Evolutionary conservation across 2,113 vertebrate genomes (phyloP), one percentile per base, ranked within the genome.

Genomic region (Megaceryle torquata): DNA sequence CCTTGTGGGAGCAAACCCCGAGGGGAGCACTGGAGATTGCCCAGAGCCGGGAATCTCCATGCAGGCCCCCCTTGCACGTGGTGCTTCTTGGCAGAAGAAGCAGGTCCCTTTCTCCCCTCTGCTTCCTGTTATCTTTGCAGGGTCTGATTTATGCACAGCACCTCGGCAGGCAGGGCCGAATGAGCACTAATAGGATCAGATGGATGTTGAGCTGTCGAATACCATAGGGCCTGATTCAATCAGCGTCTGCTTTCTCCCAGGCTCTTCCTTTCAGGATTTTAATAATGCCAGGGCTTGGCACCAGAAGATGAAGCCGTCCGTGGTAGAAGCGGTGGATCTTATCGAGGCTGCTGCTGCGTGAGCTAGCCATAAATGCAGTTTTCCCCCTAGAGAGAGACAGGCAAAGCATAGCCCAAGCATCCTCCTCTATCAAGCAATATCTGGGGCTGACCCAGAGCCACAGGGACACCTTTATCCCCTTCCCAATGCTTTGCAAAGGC

Each of bases 261-360:
- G 69, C 88, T 92, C 69, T 92, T 91, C 86, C 92, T 96, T 92
- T 95, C 93, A 94, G 94, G 93, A 95, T 95, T 97, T 96, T 95
- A 92, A 82, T 95, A 95, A 91, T 89, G 74, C 93, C 91, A 85
- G 74, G 84, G 70, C 84, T 85, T 91, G 95, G 96, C 89, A 97
- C 78, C 91, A 95, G 94, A 33, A 76, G 61, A 95, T 91, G 87
- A 93, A 93, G 75, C 74, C 15, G 1, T 91, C 78, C 9, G 0
- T 85, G 78, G 87, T 2, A 0, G 91, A 46, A 81, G 71, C 10
- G 0, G 51, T 70, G 83, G 83, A 86, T 93, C 56, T 95, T 92
- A 86, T 39, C 6, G 0, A 78, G 86, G 39, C n/a, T 2, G 1
- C 76, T 14, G 3, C 68, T 46, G 39, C 2, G 2, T 3, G 1